Percentiles rank a stretch among this genome's conserved stretches.
phyloP scores from a whole-genome alignment of 1,140 invertebrate genomes.

The Whitmania pigra region DNA sequence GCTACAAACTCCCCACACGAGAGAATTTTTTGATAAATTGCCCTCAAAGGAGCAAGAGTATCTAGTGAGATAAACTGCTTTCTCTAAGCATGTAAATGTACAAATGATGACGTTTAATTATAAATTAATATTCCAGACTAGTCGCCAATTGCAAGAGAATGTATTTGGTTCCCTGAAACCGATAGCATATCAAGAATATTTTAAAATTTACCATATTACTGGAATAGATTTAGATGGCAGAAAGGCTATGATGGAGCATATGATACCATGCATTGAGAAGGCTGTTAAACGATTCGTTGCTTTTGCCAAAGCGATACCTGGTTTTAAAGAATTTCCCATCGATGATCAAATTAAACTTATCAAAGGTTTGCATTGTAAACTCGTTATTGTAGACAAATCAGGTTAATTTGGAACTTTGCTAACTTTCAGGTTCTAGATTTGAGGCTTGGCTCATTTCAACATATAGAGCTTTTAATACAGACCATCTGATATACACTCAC shows the following conservation, averaged over 20 bases:
- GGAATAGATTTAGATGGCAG: conserved; percentile 35
- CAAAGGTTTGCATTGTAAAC: conserved; percentile 30
- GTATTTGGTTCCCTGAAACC: conserved; percentile 31
- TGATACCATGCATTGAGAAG: conserved; percentile 31
- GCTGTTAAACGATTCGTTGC: conserved; percentile 32
- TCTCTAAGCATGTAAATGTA: neutral
- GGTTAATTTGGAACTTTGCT: neutral
- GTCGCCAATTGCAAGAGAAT: conserved; percentile 27
- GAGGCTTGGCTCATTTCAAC: conserved; percentile 22
- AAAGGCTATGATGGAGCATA: conserved; percentile 28
- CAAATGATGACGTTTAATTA: no score
- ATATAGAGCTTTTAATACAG: conserved; percentile 22
- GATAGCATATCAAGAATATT: conserved; percentile 32
- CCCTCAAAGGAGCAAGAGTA: conserved; percentile 23
- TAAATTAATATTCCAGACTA: neutral
- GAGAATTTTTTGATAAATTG: conserved; percentile 23
- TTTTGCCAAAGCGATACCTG: conserved; percentile 34
- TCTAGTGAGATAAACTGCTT: conserved; percentile 19
- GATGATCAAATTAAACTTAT: conserved; percentile 34
- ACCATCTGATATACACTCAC: conserved; percentile 20
- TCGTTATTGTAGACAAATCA: no score
- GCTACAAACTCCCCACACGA: conserved; percentile 22
- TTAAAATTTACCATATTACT: conserved; percentile 32
- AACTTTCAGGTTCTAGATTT: conserved; percentile 16
- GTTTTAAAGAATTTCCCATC: conserved; percentile 31